Conservation (phyloP, 2,113 vertebrate genomes). For the Oryzias javanicus region DNA sequence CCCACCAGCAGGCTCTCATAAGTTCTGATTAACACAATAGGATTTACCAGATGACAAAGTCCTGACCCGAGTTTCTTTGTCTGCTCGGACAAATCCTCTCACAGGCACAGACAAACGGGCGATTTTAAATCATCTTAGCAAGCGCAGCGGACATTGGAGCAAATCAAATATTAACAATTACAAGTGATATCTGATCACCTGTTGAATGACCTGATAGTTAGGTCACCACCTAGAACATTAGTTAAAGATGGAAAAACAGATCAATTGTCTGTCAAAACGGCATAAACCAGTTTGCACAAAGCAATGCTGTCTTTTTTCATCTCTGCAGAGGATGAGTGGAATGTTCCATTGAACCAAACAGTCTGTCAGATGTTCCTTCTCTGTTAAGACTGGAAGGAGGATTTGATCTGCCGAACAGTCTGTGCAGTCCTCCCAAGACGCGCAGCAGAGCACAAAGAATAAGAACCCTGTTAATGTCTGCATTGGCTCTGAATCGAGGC, state of each 20-base stretch:
- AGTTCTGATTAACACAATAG: conserved; percentile 34
- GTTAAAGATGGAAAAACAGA: too few species aligned
- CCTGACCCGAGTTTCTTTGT: neutral
- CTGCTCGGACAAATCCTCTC: conserved; percentile 33
- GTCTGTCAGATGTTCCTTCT: conserved; percentile 9
- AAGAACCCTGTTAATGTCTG: too few species aligned
- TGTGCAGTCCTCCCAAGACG: neutral
- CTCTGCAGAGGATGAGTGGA: conserved; percentile 13
- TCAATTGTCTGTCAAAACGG: too few species aligned
- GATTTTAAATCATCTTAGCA: neutral
- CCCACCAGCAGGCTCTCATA: conserved; percentile 28
- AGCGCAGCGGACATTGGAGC: too few species aligned
- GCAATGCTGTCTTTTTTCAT: neutral
- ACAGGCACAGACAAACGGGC: neutral
- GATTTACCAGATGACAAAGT: conserved; percentile 15
- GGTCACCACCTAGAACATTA: too few species aligned
- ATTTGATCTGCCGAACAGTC: neutral
- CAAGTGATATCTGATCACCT: too few species aligned
- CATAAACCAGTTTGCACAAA: neutral
- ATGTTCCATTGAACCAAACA: conserved; percentile 11
- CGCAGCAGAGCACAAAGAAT: neutral
- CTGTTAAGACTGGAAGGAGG: neutral
- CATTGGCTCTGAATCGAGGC: too few species aligned
- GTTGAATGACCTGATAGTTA: too few species aligned
- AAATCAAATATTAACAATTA: too few species aligned